Evolutionary conservation across 2,113 vertebrate species (phyloP), one percentile per base, ranked within the genome.

Genomic region (Pimephales promelas): DNA sequence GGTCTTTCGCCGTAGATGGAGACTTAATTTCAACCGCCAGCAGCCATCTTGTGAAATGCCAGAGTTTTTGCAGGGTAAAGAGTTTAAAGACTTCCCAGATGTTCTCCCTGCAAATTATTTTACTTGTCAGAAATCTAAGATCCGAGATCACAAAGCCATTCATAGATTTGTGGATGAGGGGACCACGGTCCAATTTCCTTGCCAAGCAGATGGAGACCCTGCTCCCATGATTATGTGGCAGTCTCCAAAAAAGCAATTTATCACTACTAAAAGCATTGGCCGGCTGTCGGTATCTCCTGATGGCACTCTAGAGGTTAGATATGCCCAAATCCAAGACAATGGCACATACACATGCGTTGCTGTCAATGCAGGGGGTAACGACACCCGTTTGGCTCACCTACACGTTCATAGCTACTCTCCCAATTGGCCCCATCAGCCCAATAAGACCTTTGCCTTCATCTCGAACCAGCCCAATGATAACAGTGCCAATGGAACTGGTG

Each of bases 321-420:
- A 99, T 0, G 96, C 98, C 83, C 98, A 99, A 93, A 96, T 98
- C 85, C 97, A 98, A 93, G 98, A 99, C 93, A 99, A 99, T 0
- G 98, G 98, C 90, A 98, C 97, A 20, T 99, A 99, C 93, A 88
- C 93, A 89, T 99, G 98, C 91, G 95, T 98, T 1, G 97, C 98
- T 13, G 96, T 96, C 93, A 99, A 99, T 0, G 98, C 98, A 0
- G 98, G 97, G 4, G 98, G 98, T 79, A 99, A 99, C 2, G 98
- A 98, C 92, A 97, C 96, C 88, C 95, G 96, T 93, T 93, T 95
- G 5, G 97, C 97, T 68, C 97, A 98, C 91, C 95, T 99, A 91
- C 97, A 98, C 20, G 98, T 99, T 88, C 97, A 97, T 88, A 98
- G 98, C 92, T 98, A 98, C 92, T 98, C 98, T n/a, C 97, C 98